phyloP scores from a whole-genome alignment of 2,888 invertebrate genomes.

The Xanthorhoe designata region DNA sequence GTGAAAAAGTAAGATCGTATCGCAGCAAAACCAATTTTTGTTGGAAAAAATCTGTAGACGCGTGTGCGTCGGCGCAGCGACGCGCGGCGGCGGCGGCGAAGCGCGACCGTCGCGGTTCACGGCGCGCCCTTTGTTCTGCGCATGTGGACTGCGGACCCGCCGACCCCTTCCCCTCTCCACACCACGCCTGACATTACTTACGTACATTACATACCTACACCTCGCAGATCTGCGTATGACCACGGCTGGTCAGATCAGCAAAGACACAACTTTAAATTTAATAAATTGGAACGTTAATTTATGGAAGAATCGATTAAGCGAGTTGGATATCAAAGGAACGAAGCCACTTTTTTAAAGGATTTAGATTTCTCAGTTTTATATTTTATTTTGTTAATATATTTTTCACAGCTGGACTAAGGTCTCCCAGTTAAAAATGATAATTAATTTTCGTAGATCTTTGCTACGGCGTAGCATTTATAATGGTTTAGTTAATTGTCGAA shows the following conservation, averaged over 20 bases:
- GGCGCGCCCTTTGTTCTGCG: constrained; percentile 84
- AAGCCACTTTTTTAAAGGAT: too few species aligned
- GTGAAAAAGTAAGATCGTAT: constrained; percentile 43
- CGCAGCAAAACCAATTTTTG: constrained; percentile 55
- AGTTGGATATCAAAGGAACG: too few species aligned
- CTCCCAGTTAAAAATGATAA: not conserved
- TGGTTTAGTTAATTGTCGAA: not conserved
- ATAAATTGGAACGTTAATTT: not conserved
- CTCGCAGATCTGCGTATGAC: not conserved
- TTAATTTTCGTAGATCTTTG: constrained; percentile 18
- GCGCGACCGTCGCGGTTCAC: constrained; percentile 83
- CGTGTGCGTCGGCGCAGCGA: constrained; percentile 55
- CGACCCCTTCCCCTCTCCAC: constrained; percentile 22
- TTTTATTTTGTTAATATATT: not conserved
- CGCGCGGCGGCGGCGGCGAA: constrained; percentile 64
- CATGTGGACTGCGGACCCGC: constrained; percentile 66
- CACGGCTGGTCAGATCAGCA: not conserved
- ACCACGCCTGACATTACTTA: not conserved
- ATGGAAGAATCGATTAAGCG: too few species aligned
- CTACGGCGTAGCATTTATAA: constrained; percentile 25
- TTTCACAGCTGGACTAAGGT: not conserved
- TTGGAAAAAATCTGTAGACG: constrained; percentile 60
- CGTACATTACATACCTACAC: not conserved
- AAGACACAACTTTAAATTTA: not conserved
- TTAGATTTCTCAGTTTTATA: too few species aligned